phyloP scores from a whole-genome alignment of 2,113 vertebrate genomes.

The Phrynosoma platyrhinos region DNA sequence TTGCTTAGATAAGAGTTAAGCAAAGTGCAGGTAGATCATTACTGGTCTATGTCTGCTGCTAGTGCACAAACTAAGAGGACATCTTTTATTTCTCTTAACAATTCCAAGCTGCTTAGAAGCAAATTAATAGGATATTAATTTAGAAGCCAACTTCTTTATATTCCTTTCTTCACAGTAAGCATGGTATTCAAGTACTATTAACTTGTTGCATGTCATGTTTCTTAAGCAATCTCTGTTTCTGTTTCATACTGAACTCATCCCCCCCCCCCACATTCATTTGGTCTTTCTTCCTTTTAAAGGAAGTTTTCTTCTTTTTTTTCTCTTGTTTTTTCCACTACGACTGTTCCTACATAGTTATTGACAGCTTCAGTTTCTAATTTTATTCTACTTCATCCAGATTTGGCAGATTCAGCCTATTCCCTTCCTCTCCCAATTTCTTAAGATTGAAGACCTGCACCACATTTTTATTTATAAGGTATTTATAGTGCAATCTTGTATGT shows the following conservation, averaged over 20 bases:
- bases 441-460: no score
- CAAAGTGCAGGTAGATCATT: no score
- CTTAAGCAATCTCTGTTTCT: neutral
- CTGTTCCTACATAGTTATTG: neutral
- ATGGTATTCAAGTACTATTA: neutral
- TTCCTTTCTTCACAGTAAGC: neutral
- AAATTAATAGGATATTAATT: neutral
- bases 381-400: neutral
- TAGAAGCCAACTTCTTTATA: neutral
- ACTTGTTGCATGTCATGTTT: neutral
- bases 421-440: neutral
- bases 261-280: neutral
- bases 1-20: neutral
- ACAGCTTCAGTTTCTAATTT: neutral
- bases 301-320: neutral
- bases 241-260: neutral
- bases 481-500: neutral
- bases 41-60: neutral
- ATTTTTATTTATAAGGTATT: neutral
- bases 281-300: neutral
- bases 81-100: neutral
- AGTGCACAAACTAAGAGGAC: neutral
- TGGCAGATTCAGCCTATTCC: neutral
- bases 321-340: neutral
- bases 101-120: neutral